Conservation (phyloP, 2,113 vertebrate species). For the Felis chaus region DNA sequence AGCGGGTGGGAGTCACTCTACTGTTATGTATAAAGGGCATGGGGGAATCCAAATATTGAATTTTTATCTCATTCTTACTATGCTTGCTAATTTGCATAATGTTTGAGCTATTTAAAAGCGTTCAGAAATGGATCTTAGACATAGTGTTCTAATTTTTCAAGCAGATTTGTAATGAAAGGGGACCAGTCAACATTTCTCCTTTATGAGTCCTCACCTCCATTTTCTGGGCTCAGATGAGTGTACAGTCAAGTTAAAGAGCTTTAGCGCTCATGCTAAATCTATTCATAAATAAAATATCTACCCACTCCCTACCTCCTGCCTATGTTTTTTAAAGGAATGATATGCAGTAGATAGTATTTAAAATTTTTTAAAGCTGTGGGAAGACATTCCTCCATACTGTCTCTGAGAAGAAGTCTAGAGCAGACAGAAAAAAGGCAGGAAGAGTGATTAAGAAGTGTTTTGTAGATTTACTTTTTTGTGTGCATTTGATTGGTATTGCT, state of each 20-base stretch:
- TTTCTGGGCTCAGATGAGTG: slow-evolving; percentile 21
- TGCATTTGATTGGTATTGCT: not conserved
- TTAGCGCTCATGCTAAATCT: slow-evolving; percentile 18
- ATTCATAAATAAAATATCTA: slow-evolving; percentile 23
- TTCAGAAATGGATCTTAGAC: slow-evolving; percentile 18
- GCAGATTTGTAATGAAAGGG: not conserved
- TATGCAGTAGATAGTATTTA: slow-evolving; percentile 39
- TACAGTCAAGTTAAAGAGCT: slow-evolving; percentile 5
- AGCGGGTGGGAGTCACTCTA: not conserved
- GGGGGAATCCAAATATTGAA: not conserved
- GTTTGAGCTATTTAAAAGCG: not conserved
- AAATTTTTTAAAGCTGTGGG: slow-evolving; percentile 40
- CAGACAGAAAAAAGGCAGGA: not conserved
- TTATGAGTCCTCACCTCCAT: not conserved
- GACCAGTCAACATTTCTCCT: not conserved
- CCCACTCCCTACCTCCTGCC: not conserved
- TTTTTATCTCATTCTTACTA: not conserved
- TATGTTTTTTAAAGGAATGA: slow-evolving; percentile 39
- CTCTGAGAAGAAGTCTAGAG: not conserved
- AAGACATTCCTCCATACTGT: not conserved
- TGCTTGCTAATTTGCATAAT: slow-evolving; percentile 36
- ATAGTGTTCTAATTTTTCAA: not conserved
- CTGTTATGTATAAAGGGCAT: not conserved
- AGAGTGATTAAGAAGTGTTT: not conserved
- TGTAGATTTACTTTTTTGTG: not conserved